phyloP scores from a whole-genome alignment of 2,797 vertebrate species.

The Smutsia temminckii region DNA sequence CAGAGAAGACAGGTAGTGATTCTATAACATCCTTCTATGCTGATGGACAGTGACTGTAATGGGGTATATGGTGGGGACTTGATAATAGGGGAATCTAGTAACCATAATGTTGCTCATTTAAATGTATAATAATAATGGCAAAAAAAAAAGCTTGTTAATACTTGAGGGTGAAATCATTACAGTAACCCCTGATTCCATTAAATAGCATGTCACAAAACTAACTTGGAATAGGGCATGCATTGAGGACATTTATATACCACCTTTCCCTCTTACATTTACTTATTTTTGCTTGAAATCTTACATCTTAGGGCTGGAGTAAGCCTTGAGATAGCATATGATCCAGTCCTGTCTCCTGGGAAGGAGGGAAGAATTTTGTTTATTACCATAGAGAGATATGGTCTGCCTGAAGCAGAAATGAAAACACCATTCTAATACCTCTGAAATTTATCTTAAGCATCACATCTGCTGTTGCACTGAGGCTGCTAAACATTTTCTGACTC shows the following conservation, averaged over 20 bases:
- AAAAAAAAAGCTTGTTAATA: background rate
- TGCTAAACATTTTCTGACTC: slow-evolving; percentile 71
- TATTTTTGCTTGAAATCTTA: slow-evolving; percentile 24
- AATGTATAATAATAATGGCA: too few relatives aligned
- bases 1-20: too few relatives aligned
- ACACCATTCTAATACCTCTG: background rate
- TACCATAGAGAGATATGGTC: background rate
- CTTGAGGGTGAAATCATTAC: background rate
- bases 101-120: too few relatives aligned
- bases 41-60: too few relatives aligned
- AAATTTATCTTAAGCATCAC: slow-evolving; percentile 53
- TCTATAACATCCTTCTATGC: too few relatives aligned
- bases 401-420: slow-evolving; percentile 11
- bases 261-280: background rate
- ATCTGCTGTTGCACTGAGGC: background rate
- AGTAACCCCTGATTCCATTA: background rate
- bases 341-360: background rate
- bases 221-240: background rate
- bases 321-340: background rate
- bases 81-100: too few relatives aligned
- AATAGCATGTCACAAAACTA: background rate
- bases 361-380: background rate
- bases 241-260: background rate
- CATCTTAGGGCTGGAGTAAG: background rate
- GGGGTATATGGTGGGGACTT: too few relatives aligned